Conservation (phyloP, 2,888 invertebrate species). For the Graphium colonna region DNA sequence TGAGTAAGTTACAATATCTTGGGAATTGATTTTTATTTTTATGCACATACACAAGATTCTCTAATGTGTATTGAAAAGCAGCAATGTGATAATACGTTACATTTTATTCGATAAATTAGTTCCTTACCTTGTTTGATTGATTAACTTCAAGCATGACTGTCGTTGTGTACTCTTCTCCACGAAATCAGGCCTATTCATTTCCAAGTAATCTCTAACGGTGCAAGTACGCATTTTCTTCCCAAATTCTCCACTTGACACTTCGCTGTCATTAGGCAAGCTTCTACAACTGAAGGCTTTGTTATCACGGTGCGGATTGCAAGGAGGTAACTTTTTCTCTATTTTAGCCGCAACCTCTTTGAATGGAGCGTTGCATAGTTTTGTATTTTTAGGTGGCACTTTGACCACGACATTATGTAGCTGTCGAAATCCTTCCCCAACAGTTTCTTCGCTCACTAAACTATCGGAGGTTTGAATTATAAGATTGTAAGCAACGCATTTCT, state of each 20-base stretch:
- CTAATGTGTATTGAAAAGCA: no score
- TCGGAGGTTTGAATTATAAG: conserved; percentile 71
- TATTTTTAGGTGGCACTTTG: conserved; percentile 59
- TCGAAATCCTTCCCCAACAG: conserved; percentile 35
- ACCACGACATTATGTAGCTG: conserved; percentile 61
- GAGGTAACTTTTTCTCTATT: conserved; percentile 41
- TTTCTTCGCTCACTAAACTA: conserved; percentile 59
- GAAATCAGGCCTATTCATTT: conserved; percentile 85
- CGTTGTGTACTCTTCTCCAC: conserved; percentile 62
- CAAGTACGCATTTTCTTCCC: conserved; percentile 47
- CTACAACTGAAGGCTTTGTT: conserved; percentile 41
- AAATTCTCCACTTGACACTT: conserved; percentile 55
- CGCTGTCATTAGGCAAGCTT: conserved; percentile 58
- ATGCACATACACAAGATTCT: no score
- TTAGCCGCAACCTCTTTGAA: conserved; percentile 53
- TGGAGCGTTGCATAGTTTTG: conserved; percentile 40
- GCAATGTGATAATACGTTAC: no score
- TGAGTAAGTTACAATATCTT: no score
- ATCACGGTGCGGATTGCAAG: conserved; percentile 36
- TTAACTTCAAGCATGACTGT: conserved; percentile 58
- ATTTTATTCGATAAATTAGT: no score
- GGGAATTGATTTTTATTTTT: no score
- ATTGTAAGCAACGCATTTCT: conserved; percentile 68
- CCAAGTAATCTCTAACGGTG: conserved; percentile 84
- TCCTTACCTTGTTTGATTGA: conserved; percentile 61